These are phyloP conservation scores for Bombus ignitus DNA, from an alignment of 1,140 invertebrate genomes.

Conservation along the genomic window DNA sequence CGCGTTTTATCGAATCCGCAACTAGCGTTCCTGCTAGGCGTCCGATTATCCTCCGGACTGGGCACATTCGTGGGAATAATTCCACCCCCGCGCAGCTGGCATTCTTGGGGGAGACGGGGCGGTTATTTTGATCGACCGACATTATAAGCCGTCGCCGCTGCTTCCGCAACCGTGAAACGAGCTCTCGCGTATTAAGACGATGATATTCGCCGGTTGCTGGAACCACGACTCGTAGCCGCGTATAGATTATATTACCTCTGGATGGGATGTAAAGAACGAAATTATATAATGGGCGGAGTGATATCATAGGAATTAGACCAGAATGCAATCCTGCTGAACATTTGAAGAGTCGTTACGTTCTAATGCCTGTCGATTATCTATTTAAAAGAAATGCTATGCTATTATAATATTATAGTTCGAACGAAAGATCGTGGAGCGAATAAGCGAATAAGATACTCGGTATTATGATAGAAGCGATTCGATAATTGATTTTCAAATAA, in stretches of 20 bases:
- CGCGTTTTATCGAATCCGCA: constrained; percentile 71
- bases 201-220: constrained; percentile 39
- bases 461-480: too few relatives aligned
- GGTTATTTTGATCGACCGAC: constrained; percentile 66
- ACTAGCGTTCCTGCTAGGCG: constrained; percentile 57
- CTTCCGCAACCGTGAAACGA: constrained; percentile 69
- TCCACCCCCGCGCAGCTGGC: constrained; percentile 60
- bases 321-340: neutral
- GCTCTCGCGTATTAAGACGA: constrained; percentile 62
- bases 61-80: constrained; percentile 73
- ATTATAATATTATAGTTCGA: too few relatives aligned
- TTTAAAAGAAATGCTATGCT: neutral
- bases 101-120: constrained; percentile 36
- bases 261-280: constrained; percentile 19
- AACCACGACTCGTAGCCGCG: constrained; percentile 20
- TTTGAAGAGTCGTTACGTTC: neutral
- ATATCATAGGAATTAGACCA: constrained; percentile 24
- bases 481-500: neutral
- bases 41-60: constrained; percentile 74
- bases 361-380: neutral
- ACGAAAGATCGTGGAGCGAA: too few relatives aligned
- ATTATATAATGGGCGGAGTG: constrained; percentile 27
- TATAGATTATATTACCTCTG: constrained; percentile 40
- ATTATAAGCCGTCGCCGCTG: constrained; percentile 62
- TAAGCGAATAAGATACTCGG: too few relatives aligned